phyloP scores from a whole-genome alignment of 2,113 vertebrate genomes.

The Silurus meridionalis region DNA sequence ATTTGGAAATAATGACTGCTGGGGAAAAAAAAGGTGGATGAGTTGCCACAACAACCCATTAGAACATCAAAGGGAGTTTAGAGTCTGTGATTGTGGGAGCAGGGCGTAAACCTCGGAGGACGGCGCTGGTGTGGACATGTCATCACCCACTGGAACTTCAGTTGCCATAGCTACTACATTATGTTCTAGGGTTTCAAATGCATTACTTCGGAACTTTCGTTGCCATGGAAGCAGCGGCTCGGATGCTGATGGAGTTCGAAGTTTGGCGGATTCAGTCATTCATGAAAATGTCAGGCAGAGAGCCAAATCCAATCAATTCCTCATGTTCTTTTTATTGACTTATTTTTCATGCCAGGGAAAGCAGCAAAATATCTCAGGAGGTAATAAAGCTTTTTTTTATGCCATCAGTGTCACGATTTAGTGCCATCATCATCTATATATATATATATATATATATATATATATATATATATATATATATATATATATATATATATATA shows the following conservation, averaged over 20 bases:
- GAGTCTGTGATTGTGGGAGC: not conserved
- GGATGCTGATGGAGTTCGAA: slow-evolving; percentile 31
- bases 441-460: not conserved
- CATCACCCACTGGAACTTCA: slow-evolving; percentile 36
- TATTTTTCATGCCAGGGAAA: slow-evolving; percentile 28
- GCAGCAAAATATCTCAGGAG: not conserved
- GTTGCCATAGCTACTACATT: slow-evolving; percentile 51
- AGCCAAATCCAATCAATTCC: slow-evolving; percentile 27
- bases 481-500: not conserved
- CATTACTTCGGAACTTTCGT: slow-evolving; percentile 43
- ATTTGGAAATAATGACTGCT: slow-evolving; percentile 5
- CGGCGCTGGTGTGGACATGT: not conserved
- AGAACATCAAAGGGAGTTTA: slow-evolving; percentile 21
- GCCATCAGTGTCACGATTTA: not conserved
- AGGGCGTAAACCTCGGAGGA: slow-evolving; percentile 5
- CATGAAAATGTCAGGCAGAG: slow-evolving; percentile 39
- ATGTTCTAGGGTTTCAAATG: slow-evolving; percentile 22
- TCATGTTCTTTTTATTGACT: slow-evolving; percentile 6
- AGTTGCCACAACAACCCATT: slow-evolving; percentile 11
- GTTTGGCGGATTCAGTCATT: slow-evolving; percentile 37
- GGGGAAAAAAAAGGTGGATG: not conserved
- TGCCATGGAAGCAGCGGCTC: slow-evolving; percentile 52
- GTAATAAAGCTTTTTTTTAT: not conserved
- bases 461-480: not conserved
- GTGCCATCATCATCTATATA: too few species aligned